Conservation (phyloP, 2,797 vertebrate species). For the Melopsittacus undulatus region DNA sequence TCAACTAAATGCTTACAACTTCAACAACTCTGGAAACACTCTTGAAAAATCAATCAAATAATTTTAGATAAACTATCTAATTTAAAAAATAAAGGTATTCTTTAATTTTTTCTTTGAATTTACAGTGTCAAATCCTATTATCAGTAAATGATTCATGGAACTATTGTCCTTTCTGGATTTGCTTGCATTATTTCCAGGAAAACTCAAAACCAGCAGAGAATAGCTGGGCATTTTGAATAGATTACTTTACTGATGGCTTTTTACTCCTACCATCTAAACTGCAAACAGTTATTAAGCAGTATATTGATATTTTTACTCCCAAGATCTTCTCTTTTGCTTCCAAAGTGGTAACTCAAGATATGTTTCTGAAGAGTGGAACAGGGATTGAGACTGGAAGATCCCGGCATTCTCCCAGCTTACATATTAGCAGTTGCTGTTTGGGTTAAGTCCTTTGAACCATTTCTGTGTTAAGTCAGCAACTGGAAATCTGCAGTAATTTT, state of each 20-base stretch:
- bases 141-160: neutral
- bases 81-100: neutral
- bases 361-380: neutral
- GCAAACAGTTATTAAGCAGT: neutral
- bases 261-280: neutral
- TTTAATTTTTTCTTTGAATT: neutral
- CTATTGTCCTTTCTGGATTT: neutral
- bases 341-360: neutral
- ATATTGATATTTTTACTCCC: neutral
- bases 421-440: fast-evolving
- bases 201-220: neutral
- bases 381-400: neutral
- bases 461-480: neutral
- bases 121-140: neutral
- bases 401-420: neutral
- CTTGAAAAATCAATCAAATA: neutral
- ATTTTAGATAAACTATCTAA: neutral
- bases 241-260: neutral
- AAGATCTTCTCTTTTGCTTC: neutral
- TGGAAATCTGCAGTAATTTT: neutral
- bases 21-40: neutral
- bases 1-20: neutral
- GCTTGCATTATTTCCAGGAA: neutral
- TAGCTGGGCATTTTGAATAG: neutral
- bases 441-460: neutral